Percentiles rank a stretch among this genome's conserved stretches.
Conservation (phyloP, 2,888 invertebrate genomes). For the Rotaria macrura region DNA sequence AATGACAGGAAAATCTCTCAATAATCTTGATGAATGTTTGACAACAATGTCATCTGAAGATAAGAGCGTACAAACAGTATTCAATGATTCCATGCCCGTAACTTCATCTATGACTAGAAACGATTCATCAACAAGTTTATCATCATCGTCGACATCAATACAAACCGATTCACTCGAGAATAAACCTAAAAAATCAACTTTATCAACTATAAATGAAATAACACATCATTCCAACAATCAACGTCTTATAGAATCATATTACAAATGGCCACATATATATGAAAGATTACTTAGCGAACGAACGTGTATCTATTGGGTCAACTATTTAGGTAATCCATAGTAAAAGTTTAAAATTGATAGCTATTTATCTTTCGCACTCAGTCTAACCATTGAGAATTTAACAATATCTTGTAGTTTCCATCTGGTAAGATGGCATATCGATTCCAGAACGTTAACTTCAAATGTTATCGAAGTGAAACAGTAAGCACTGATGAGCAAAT, state of each 20-base stretch:
- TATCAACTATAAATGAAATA: background rate
- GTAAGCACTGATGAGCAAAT: too few relatives aligned
- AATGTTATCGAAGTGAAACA: too few relatives aligned
- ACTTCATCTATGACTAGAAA: background rate
- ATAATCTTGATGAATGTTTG: background rate
- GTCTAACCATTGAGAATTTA: too few relatives aligned
- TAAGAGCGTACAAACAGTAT: background rate
- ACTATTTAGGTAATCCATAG: background rate
- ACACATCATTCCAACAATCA: background rate
- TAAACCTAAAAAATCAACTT: background rate
- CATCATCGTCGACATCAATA: constrained; percentile 7
- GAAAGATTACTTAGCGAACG: background rate
- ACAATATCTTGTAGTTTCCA: too few relatives aligned
- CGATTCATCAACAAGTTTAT: background rate
- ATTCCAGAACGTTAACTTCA: too few relatives aligned
- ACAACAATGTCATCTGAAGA: background rate
- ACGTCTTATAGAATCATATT: background rate
- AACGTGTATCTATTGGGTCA: background rate
- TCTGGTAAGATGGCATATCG: too few relatives aligned
- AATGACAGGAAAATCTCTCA: constrained; percentile 19
- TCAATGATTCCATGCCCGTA: background rate
- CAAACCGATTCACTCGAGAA: constrained; percentile 3
- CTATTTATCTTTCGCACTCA: too few relatives aligned
- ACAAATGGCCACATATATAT: background rate
- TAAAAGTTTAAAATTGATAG: too few relatives aligned